These are phyloP conservation scores for Spisula subtruncata DNA, from an alignment of 2,888 invertebrate species.

Conservation along the genomic window DNA sequence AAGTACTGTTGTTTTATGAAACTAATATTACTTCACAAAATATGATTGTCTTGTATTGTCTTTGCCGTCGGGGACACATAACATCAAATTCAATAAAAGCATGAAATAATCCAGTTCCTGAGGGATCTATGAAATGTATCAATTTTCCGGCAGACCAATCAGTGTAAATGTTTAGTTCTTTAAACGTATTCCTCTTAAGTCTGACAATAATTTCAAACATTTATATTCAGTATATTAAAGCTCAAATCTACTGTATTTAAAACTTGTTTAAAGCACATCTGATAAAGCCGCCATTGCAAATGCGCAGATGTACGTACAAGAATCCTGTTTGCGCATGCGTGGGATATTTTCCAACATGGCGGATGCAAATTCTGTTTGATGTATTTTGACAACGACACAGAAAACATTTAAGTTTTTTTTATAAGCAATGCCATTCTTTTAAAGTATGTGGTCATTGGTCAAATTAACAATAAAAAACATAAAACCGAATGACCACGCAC, in stretches of 20 bases:
- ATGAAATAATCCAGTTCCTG: conserved; percentile 55
- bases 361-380: no score
- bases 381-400: no score
- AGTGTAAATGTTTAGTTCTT: conserved; percentile 33
- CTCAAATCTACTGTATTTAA: background rate
- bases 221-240: conserved; percentile 33
- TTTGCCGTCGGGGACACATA: conserved; percentile 47
- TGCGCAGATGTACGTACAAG: background rate
- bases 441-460: no score
- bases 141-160: conserved; percentile 44
- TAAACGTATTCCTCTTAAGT: conserved; percentile 44
- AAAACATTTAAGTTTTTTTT: no score
- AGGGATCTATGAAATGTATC: conserved; percentile 64
- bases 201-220: conserved; percentile 27
- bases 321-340: background rate
- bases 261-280: background rate
- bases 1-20: background rate
- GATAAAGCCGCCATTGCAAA: background rate
- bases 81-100: conserved; percentile 68
- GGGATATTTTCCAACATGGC: background rate
- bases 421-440: no score
- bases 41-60: conserved; percentile 48
- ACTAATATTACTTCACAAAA: conserved; percentile 33
- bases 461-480: no score
- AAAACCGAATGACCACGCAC: no score